Percentiles rank a stretch among this genome's conserved stretches.
phyloP scores from a whole-genome alignment of 2,113 vertebrate genomes.

The Picathartes gymnocephalus region DNA sequence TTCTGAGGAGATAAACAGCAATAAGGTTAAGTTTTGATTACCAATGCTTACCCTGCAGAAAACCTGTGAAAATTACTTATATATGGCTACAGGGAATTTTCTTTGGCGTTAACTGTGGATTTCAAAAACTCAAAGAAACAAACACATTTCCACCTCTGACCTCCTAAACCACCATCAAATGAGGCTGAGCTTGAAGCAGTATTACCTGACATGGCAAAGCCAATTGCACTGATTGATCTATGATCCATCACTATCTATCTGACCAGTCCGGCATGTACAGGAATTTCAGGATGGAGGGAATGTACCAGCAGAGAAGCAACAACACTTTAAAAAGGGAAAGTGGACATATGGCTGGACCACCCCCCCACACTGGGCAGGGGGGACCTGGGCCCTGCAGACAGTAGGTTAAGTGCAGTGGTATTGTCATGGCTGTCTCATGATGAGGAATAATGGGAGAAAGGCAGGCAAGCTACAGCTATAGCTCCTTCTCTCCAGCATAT shows the following conservation, averaged over 20 bases:
- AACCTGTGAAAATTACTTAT: conserved; percentile 4
- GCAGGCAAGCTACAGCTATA: neutral
- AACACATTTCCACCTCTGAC: neutral
- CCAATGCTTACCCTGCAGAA: neutral
- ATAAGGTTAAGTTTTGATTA: neutral
- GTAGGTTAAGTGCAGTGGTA: neutral
- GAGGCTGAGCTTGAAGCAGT: neutral
- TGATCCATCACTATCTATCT: neutral
- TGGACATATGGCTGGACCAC: neutral
- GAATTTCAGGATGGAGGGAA: neutral
- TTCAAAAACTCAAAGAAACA: neutral
- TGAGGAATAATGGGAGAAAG: neutral
- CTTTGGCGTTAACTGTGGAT: neutral
- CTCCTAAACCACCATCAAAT: neutral
- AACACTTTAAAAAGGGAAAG: neutral
- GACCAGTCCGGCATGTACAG: neutral
- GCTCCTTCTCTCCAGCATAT: neutral
- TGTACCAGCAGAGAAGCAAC: neutral
- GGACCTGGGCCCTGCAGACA: neutral
- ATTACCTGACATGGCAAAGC: neutral
- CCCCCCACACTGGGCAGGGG: too few relatives aligned
- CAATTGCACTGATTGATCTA: conserved; percentile 5
- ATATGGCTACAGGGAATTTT: neutral
- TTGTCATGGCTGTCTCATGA: neutral
- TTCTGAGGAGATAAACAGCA: neutral